phyloP scores from a whole-genome alignment of 2,888 invertebrate genomes.

The Pharmacophagus antenor region DNA sequence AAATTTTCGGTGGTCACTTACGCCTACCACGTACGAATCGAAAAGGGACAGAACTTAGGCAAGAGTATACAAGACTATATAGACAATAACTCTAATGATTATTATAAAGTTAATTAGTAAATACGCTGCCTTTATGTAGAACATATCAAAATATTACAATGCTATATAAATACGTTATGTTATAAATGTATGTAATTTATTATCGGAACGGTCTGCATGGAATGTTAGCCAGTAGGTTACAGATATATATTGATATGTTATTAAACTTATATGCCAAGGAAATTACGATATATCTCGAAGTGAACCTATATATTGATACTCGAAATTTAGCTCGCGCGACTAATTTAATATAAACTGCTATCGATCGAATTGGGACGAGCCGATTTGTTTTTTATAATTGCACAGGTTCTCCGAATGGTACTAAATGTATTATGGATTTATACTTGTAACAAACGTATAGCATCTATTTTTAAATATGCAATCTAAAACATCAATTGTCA shows the following conservation, averaged over 20 bases:
- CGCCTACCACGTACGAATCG: slow-evolving; percentile 9
- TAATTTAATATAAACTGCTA: background rate
- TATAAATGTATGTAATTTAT: slow-evolving; percentile 33
- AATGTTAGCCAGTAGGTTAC: slow-evolving; percentile 21
- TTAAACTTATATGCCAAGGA: background rate
- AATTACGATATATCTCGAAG: background rate
- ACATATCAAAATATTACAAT: slow-evolving; percentile 74
- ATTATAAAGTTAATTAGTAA: slow-evolving; percentile 59
- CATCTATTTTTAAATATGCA: too few species aligned
- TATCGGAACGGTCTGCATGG: slow-evolving; percentile 54
- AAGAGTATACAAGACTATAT: slow-evolving; percentile 22
- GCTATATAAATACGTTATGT: slow-evolving; percentile 61
- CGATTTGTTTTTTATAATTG: too few species aligned
- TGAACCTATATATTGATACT: too few species aligned
- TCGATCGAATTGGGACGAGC: background rate
- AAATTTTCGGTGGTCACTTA: slow-evolving; percentile 1
- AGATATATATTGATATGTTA: background rate
- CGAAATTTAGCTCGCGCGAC: background rate
- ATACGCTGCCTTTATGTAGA: slow-evolving; percentile 73
- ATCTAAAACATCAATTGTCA: too few species aligned
- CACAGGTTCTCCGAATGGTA: too few species aligned
- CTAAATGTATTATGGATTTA: too few species aligned
- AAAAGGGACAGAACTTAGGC: slow-evolving; percentile 12
- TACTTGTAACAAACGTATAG: too few species aligned
- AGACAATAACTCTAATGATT: slow-evolving; percentile 18